These are phyloP conservation scores for Etheostoma spectabile DNA, from an alignment of 2,113 vertebrate species.

Conservation along the genomic window DNA sequence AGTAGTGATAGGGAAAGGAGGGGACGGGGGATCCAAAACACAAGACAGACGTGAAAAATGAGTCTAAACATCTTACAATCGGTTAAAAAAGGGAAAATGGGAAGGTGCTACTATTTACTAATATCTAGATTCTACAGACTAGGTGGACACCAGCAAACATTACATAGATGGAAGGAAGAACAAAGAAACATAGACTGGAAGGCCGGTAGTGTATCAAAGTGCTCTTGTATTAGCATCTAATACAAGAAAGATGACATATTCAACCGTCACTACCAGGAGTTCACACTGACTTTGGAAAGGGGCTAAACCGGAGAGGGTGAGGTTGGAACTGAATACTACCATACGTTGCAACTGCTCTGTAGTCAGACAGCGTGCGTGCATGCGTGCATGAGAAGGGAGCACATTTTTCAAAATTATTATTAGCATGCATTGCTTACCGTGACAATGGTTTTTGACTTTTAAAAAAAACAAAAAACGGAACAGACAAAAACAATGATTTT, in stretches of 20 bases:
- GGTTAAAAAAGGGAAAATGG: constrained; percentile 33
- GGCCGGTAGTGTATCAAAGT: constrained; percentile 38
- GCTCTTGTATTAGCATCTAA: constrained; percentile 50
- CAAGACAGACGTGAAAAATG: constrained; percentile 46
- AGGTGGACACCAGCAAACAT: constrained; percentile 36
- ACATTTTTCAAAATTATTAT: constrained; percentile 74
- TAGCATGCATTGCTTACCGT: constrained; percentile 79
- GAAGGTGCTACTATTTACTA: constrained; percentile 33
- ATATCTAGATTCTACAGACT: constrained; percentile 40
- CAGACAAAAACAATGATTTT: constrained; percentile 74
- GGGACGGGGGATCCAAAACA: constrained; percentile 50
- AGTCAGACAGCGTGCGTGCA: constrained; percentile 78
- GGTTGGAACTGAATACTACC: constrained; percentile 80
- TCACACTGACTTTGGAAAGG: constrained; percentile 71
- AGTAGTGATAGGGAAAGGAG: constrained; percentile 51
- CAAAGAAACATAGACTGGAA: constrained; percentile 31
- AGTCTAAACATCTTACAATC: constrained; percentile 13
- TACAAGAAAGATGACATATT: constrained; percentile 47
- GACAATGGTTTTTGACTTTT: constrained; percentile 77
- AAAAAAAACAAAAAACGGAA: too few relatives aligned
- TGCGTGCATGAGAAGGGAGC: constrained; percentile 80
- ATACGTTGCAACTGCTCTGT: constrained; percentile 78
- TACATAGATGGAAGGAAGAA: constrained; percentile 25
- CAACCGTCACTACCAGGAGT: constrained; percentile 52
- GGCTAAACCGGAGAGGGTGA: constrained; percentile 76